phyloP scores from a whole-genome alignment of 2,888 invertebrate genomes.

The Heliothis peltigera region DNA sequence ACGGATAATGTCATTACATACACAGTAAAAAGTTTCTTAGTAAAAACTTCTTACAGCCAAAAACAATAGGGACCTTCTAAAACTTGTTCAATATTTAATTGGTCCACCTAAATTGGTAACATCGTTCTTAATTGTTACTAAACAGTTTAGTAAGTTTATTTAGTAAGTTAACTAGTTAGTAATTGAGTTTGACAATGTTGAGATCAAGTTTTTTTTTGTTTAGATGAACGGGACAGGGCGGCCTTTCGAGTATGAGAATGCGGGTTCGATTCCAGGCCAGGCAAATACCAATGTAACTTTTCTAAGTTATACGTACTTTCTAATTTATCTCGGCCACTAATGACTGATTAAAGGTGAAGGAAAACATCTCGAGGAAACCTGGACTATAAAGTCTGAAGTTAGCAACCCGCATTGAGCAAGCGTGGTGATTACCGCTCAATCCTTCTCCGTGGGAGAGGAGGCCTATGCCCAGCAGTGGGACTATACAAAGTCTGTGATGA shows the following conservation, averaged over 20 bases:
- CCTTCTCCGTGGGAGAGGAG: too few relatives aligned
- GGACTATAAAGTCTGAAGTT: not conserved
- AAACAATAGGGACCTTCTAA: conserved; percentile 25
- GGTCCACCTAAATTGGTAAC: not conserved
- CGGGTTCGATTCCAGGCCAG: too few relatives aligned
- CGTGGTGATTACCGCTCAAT: not conserved
- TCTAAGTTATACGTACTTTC: too few relatives aligned
- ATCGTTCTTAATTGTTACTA: conserved; percentile 37
- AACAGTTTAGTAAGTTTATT: conserved; percentile 45
- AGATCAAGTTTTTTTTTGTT: not conserved
- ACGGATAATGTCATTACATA: not conserved
- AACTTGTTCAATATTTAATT: conserved; percentile 56
- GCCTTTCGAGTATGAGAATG: too few relatives aligned
- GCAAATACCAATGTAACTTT: too few relatives aligned
- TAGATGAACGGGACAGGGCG: too few relatives aligned
- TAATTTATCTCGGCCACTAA: not conserved
- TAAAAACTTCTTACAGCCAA: conserved; percentile 1
- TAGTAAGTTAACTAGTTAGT: conserved; percentile 26
- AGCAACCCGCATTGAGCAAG: too few relatives aligned
- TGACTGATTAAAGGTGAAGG: not conserved
- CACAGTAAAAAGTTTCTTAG: conserved; percentile 11
- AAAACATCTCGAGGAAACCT: not conserved
- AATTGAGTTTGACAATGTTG: conserved; percentile 39
- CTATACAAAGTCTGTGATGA: too few relatives aligned
- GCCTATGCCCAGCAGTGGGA: too few relatives aligned